These are phyloP conservation scores for Probosciger aterrimus DNA, from an alignment of 2,113 vertebrate species.

Conservation along the genomic window DNA sequence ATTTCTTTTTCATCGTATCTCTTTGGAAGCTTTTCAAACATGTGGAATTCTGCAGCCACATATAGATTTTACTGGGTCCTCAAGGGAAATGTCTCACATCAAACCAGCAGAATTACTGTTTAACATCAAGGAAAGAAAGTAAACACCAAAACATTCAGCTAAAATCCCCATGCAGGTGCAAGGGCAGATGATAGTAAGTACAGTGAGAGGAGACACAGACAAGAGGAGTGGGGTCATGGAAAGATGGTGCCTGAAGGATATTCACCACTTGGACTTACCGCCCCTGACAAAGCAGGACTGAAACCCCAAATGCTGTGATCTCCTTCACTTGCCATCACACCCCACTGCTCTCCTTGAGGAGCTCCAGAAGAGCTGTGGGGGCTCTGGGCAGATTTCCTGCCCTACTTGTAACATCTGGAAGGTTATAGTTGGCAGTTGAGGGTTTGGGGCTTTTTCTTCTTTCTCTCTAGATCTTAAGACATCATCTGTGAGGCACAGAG, in stretches of 20 bases:
- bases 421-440: not conserved
- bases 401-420: not conserved
- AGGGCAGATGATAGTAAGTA: not conserved
- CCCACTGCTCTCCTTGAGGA: not conserved
- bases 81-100: not conserved
- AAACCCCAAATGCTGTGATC: not conserved
- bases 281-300: not conserved
- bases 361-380: too few species aligned
- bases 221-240: not conserved
- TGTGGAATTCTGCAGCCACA: not conserved
- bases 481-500: not conserved
- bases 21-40: not conserved
- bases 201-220: not conserved
- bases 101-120: not conserved
- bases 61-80: not conserved
- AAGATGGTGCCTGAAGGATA: not conserved
- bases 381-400: not conserved
- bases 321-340: rapidly evolving
- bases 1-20: not conserved
- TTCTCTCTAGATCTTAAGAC: not conserved
- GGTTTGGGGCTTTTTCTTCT: not conserved
- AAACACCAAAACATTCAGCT: not conserved
- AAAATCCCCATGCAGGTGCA: not conserved
- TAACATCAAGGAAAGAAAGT: not conserved
- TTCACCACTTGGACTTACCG: not conserved